These are phyloP conservation scores for Cossypha caffra DNA, from an alignment of 2,797 vertebrate genomes.

Conservation along the genomic window DNA sequence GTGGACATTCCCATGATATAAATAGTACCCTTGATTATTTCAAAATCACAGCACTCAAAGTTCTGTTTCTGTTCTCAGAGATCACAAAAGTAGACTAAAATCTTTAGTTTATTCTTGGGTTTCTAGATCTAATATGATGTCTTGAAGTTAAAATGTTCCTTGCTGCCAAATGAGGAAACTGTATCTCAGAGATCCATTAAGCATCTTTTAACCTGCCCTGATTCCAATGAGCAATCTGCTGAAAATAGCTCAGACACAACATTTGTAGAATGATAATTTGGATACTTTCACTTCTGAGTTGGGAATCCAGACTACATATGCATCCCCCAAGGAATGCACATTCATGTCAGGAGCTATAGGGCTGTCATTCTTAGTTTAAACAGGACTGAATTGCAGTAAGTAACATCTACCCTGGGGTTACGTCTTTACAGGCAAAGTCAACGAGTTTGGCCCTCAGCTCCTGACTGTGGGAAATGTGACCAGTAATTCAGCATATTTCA, in stretches of 20 bases:
- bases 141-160: not conserved
- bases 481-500: conserved; percentile 10
- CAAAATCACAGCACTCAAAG: not conserved
- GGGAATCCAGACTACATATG: conserved; percentile 21
- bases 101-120: not conserved
- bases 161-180: not conserved
- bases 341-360: conserved; percentile 24
- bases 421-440: not conserved
- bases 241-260: not conserved
- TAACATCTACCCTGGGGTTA: not conserved
- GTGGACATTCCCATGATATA: not conserved
- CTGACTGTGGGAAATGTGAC: not conserved
- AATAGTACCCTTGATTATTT: not conserved
- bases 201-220: not conserved
- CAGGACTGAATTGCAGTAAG: not conserved
- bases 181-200: not conserved
- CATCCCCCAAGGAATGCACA: conserved; percentile 35
- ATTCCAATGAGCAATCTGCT: conserved; percentile 6
- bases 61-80: not conserved
- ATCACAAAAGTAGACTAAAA: not conserved
- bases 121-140: not conserved
- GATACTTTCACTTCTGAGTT: conserved; percentile 11
- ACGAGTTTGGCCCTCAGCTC: not conserved
- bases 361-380: not conserved
- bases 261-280: conserved; percentile 40